phyloP scores from a whole-genome alignment of 2,113 vertebrate genomes.

The Microcebus lehilahytsara region DNA sequence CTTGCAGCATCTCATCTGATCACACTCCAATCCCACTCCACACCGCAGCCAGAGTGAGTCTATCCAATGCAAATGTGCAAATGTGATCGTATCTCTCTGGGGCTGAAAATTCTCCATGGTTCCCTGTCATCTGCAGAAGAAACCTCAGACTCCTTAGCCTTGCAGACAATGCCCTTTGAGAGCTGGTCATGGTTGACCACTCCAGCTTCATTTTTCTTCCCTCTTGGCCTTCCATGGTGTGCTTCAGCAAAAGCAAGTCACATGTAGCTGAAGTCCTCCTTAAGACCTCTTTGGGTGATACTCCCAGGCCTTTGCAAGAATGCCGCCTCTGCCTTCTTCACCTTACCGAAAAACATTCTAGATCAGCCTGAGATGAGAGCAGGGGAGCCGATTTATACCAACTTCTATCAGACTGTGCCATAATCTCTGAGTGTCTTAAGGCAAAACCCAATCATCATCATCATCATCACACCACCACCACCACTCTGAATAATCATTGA shows the following conservation, averaged over 20 bases:
- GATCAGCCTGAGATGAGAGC: not conserved
- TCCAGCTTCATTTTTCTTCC: not conserved
- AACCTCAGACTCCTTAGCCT: not conserved
- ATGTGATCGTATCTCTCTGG: not conserved
- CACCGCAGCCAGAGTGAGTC: not conserved
- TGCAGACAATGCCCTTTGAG: not conserved
- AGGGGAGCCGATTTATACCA: not conserved
- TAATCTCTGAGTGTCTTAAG: not conserved
- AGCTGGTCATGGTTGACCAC: not conserved
- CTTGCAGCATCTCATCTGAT: not conserved
- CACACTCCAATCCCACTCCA: not conserved
- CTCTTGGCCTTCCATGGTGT: not conserved
- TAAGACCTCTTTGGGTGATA: too few species aligned
- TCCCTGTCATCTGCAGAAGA: not conserved
- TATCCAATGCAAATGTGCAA: not conserved
- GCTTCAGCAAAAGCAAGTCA: not conserved
- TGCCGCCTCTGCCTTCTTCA: not conserved
- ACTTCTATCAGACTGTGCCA: not conserved
- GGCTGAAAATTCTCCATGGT: not conserved
- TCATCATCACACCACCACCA: not conserved
- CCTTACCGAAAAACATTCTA: not conserved
- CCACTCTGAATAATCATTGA: not conserved
- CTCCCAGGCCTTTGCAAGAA: not conserved
- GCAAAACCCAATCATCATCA: not conserved
- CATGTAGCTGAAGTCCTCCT: accelerated